Conservation (phyloP, 2,888 invertebrate species). For the Teleiodes luculella region DNA sequence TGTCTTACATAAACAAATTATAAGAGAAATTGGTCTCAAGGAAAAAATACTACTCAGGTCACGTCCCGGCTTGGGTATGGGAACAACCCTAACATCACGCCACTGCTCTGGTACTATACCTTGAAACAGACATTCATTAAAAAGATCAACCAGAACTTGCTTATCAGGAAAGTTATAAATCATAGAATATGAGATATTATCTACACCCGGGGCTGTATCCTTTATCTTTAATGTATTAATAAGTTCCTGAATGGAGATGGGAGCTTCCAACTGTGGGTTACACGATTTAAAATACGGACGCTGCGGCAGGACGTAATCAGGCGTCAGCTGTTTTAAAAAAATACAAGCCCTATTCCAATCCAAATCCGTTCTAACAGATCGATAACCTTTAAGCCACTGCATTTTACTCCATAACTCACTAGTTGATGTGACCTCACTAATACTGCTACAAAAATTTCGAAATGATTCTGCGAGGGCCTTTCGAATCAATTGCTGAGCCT, state of each 20-base stretch:
- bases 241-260: not conserved
- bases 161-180: constrained; percentile 19
- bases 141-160: constrained; percentile 11
- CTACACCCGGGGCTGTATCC: constrained; percentile 20
- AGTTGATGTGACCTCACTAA: constrained; percentile 4
- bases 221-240: constrained; percentile 9
- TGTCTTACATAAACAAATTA: constrained; percentile 14
- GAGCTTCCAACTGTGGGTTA: not conserved
- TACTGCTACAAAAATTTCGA: constrained; percentile 8
- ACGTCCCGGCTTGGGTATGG: constrained; percentile 9
- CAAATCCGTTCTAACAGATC: not conserved
- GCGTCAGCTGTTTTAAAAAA: not conserved
- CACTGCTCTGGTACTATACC: constrained; percentile 17
- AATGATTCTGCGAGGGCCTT: constrained; percentile 4
- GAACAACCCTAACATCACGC: constrained; percentile 13
- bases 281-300: not conserved
- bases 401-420: constrained; percentile 8
- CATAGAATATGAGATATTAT: constrained; percentile 22
- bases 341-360: not conserved
- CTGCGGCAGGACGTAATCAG: not conserved
- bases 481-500: constrained; percentile 4
- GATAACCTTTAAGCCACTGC: constrained; percentile 14
- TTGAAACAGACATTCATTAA: constrained; percentile 10
- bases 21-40: constrained; percentile 18
- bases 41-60: not conserved